phyloP scores from a whole-genome alignment of 2,113 vertebrate species.

The Hippoglossus stenolepis region DNA sequence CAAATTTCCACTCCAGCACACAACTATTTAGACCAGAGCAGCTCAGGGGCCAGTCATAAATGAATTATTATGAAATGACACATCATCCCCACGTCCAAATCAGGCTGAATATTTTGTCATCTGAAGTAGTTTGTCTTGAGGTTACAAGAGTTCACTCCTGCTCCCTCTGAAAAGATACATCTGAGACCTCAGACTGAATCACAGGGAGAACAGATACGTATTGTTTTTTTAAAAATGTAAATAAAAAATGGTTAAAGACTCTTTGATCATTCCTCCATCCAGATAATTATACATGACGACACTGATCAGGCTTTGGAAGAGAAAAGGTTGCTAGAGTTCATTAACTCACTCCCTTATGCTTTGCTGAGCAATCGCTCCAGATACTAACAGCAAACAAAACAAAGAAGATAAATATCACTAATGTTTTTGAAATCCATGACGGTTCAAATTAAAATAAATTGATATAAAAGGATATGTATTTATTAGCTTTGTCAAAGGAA shows the following conservation, averaged over 20 bases:
- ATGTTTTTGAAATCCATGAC: not conserved
- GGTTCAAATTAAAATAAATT: not conserved
- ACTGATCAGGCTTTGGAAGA: not conserved
- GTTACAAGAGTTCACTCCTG: not conserved
- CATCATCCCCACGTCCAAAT: not conserved
- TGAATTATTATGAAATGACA: not conserved
- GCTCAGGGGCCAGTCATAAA: not conserved
- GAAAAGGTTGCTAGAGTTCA: conserved; percentile 38
- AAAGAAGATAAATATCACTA: conserved; percentile 5
- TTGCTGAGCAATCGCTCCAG: not conserved
- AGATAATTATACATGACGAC: not conserved
- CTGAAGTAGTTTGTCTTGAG: not conserved
- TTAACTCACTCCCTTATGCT: conserved; percentile 2
- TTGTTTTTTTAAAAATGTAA: not conserved
- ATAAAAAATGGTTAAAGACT: not conserved
- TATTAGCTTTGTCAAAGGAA: no score
- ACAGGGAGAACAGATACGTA: not conserved
- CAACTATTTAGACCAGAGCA: conserved; percentile 25
- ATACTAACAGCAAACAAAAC: conserved; percentile 14
- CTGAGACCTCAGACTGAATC: no score
- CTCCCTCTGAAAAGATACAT: not conserved
- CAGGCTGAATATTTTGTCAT: not conserved
- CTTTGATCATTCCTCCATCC: not conserved
- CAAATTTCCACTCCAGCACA: conserved; percentile 34
- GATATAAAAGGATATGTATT: no score